Base-by-base conservation (phyloP, 1,140 invertebrate genomes). In the Drosophila ananassae region DNA sequence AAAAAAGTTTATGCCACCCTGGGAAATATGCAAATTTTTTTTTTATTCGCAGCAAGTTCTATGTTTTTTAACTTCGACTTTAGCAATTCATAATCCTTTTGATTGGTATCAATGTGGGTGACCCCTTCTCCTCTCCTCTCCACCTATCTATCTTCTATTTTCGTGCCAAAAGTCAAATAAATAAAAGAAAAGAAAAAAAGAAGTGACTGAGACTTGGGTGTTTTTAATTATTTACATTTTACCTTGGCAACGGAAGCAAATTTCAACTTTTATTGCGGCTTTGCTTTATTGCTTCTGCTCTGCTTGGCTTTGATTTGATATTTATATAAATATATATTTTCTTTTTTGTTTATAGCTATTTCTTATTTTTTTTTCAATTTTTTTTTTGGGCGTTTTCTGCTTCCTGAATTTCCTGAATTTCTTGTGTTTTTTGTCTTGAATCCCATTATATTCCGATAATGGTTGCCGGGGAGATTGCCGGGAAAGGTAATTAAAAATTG, bases 171-270 rank as follows among this genome's bases (percentile, higher is more conserved):
- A 53, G 24, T 60, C 47, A 30, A 52, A 44, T 44, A 2, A 10
- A 2, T 10, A 12, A 37, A 44, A 44, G 13, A 41, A 13, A 41
- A 41, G 1, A 4, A 6, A 5, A 13, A 7, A 44, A 17, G 13
- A 13, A 46, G 25, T 44, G 52, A 2, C 37, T 44, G 41, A n/a
- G 41, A n/a, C 41, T 44, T 12, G 51, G 37, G 60, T 28, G 32
- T 66, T 75, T 82, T 84, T 84, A 87, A 84, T 84, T 87, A 81
- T 81, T 85, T 74, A 58, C 59, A 50, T 77, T 80, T 64, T 64
- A 60, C 58, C 80, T 85, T 73, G 77, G 81, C 63, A 81, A 84
- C 81, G 67, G 44, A 39, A 50, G 34, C 44, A 25, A 57, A 69
- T 71, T 69, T 69, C 44, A 50, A 71, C 21, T 69, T 69, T 69